Conservation (phyloP, 2,797 vertebrate genomes). For the Tapera naevia region DNA sequence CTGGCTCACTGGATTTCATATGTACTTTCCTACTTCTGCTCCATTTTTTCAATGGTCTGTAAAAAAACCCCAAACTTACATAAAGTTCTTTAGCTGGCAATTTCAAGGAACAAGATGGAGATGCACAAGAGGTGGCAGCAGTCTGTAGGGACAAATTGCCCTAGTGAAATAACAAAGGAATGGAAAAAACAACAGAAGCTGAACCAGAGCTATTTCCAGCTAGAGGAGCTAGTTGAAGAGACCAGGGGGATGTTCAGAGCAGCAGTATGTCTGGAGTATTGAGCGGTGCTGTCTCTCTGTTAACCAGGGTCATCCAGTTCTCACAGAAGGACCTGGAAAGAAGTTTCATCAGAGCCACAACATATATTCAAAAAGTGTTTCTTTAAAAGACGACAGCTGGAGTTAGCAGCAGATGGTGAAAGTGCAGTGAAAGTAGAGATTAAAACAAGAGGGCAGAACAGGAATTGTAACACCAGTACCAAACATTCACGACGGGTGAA, state of each 20-base stretch:
- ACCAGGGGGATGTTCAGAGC: not conserved
- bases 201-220: not conserved
- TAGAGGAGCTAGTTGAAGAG: constrained; percentile 2
- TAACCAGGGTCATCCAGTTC: not conserved
- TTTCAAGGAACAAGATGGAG: not conserved
- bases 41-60: not conserved
- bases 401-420: constrained; percentile 14
- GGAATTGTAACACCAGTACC: not conserved
- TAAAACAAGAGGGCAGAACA: not conserved
- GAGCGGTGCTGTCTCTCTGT: not conserved
- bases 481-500: not conserved
- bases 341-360: not conserved
- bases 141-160: constrained; percentile 16
- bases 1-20: not conserved
- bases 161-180: not conserved
- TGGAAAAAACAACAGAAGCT: constrained; percentile 26
- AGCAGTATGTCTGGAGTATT: not conserved
- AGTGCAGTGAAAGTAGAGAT: not conserved
- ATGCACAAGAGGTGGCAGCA: not conserved
- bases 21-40: not conserved
- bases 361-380: not conserved
- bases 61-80: not conserved
- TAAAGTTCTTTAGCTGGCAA: not conserved
- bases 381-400: constrained; percentile 4
- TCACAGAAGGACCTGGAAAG: not conserved